Evolutionary conservation across 2,888 invertebrate genomes (phyloP).

Genomic region (Parnassius orleans): DNA sequence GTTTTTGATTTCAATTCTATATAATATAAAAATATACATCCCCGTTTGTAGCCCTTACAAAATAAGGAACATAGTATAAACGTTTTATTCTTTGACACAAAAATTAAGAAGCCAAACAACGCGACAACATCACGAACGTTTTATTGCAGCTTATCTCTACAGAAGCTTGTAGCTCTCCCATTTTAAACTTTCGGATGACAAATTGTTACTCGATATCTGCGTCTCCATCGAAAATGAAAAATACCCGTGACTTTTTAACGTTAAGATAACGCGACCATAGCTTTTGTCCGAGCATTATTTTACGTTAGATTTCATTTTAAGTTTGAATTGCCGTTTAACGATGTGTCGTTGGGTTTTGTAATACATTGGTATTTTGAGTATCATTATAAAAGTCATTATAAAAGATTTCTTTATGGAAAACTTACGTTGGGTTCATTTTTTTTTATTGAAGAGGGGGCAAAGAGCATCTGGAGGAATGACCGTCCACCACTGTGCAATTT

Average conservation of each 20-base stretch:
- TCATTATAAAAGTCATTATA: not conserved
- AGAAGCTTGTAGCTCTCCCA: slow-evolving; percentile 49
- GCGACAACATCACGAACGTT: slow-evolving; percentile 35
- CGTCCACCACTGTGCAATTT: too few species aligned
- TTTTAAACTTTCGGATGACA: slow-evolving; percentile 40
- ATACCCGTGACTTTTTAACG: slow-evolving; percentile 21
- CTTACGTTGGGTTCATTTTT: too few species aligned
- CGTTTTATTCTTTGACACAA: slow-evolving; percentile 45
- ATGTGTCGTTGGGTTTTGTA: slow-evolving; percentile 4
- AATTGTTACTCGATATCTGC: slow-evolving; percentile 37
- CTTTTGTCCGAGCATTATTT: slow-evolving; percentile 9
- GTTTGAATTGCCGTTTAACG: slow-evolving; percentile 3
- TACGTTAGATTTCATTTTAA: slow-evolving; percentile 12
- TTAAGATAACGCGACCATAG: slow-evolving; percentile 8
- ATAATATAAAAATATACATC: too few species aligned
- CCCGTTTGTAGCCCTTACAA: too few species aligned
- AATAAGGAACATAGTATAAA: slow-evolving; percentile 2
- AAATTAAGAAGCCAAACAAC: slow-evolving; percentile 48
- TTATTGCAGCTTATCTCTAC: slow-evolving; percentile 57
- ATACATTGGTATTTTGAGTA: slow-evolving; percentile 17
- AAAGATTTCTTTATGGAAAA: too few species aligned
- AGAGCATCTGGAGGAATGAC: too few species aligned
- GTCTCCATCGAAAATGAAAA: slow-evolving; percentile 17
- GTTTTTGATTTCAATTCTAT: too few species aligned
- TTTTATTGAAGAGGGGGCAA: too few species aligned